Evolutionary conservation across 2,888 invertebrate species (phyloP).

Genomic region (Limenitis camilla): DNA sequence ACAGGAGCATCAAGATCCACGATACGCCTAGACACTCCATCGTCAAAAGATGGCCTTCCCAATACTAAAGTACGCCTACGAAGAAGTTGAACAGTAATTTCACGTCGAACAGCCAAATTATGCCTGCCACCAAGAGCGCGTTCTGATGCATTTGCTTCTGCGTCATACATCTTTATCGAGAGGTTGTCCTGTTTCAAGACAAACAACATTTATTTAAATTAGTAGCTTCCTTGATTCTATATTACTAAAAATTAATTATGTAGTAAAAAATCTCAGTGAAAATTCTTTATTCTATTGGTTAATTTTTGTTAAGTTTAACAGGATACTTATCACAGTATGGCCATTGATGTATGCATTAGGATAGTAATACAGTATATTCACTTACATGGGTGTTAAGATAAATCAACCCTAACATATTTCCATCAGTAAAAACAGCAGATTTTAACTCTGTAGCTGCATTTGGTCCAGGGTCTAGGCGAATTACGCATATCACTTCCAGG

Average conservation of each 20-base stretch:
- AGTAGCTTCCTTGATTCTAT: neutral
- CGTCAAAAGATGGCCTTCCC: slow-evolving; percentile 59
- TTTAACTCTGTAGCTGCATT: slow-evolving; percentile 47
- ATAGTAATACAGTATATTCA: neutral
- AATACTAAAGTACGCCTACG: slow-evolving; percentile 53
- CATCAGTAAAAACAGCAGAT: slow-evolving; percentile 60
- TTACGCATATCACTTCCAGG: slow-evolving; percentile 48
- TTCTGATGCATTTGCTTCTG: slow-evolving; percentile 35
- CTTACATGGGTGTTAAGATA: slow-evolving; percentile 38
- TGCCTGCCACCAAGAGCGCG: slow-evolving; percentile 34
- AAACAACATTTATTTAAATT: neutral
- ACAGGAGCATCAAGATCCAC: slow-evolving; percentile 66
- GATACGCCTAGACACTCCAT: slow-evolving; percentile 40
- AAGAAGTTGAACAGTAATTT: slow-evolving; percentile 54
- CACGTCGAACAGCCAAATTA: slow-evolving; percentile 43
- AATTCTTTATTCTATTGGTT: too few species aligned
- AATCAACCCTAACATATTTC: slow-evolving; percentile 69
- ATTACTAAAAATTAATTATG: too few species aligned
- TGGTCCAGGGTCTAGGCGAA: slow-evolving; percentile 50
- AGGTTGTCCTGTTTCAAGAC: slow-evolving; percentile 47
- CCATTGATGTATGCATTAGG: neutral
- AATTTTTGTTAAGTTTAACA: too few species aligned
- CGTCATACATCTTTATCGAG: slow-evolving; percentile 55
- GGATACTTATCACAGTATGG: neutral
- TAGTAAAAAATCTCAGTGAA: too few species aligned